phyloP scores from a whole-genome alignment of 2,888 invertebrate species.

The Eilema caniola region DNA sequence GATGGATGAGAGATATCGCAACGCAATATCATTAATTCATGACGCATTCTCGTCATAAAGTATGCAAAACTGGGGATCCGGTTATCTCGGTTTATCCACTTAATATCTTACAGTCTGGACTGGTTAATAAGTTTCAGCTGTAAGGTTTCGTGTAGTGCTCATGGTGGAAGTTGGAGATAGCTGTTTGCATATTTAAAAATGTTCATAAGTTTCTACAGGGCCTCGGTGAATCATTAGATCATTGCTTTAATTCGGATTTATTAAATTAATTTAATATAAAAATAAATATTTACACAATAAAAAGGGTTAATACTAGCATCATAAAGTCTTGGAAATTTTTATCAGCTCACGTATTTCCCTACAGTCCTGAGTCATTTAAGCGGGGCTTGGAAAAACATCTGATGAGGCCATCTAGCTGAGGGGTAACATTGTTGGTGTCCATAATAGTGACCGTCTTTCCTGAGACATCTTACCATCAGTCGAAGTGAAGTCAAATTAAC shows the following conservation, averaged over 20 bases:
- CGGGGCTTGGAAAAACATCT: no score
- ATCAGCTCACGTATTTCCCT: no score
- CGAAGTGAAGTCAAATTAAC: no score
- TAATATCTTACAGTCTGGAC: conserved; percentile 54
- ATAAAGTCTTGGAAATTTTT: no score
- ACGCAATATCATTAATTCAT: conserved; percentile 59
- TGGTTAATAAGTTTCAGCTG: conserved; percentile 31
- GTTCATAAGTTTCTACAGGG: neutral
- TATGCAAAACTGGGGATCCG: conserved; percentile 52
- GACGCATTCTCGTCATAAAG: conserved; percentile 56
- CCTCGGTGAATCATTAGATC: neutral
- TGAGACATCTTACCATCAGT: no score
- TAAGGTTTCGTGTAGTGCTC: conserved; percentile 19
- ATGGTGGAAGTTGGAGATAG: conserved; percentile 17
- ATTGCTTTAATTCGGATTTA: neutral
- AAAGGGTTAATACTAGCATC: no score
- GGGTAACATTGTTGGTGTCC: no score
- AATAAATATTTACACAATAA: no score
- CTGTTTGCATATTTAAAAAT: conserved; percentile 23
- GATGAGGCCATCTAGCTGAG: no score
- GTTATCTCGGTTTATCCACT: conserved; percentile 57
- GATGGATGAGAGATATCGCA: conserved; percentile 33
- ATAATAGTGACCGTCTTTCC: no score
- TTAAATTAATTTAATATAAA: no score
- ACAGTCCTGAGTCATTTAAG: no score